Evolutionary conservation across 53 echinoderm and acorn worm species (phyloP), one percentile per base, ranked within the genome.

Genomic region (Apostichopus leukothele): DNA sequence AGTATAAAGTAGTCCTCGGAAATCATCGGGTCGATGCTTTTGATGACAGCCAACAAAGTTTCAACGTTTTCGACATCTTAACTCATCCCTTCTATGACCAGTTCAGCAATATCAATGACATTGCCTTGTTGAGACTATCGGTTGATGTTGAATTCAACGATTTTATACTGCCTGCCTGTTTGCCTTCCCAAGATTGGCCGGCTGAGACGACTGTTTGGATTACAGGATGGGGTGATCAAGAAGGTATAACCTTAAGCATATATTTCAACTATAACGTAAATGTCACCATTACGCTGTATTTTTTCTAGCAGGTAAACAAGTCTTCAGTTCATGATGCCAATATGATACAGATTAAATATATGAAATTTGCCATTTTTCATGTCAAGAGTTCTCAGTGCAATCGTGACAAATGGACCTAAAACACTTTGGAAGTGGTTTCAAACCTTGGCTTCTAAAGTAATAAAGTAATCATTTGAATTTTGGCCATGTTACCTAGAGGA

Each of bases 141-240:
- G 57, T 7, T 12, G 12, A 54, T 16, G 81, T 81, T 21, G 9
- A 39, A 9, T 81, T 54, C 21, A 81, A 81, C 55, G 57, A 81
- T 21, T 81, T 14, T 19, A 81, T 81, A 53, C 81, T 12, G 19
- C 81, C 81, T 21, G 81, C 81, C 9, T 81, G 81, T 81, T 55
- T 81, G 53, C 55, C 81, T 7, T 18, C 81, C 19, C 16, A 55
- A 81, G 81, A 81, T 19, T 81, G 81, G 81, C 81, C 81, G 9
- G 81, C 81, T 8, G 57, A 20, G 12, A 81, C 81, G 13, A 9
- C 9, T 21, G 57, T 55, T 16, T 81, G 53, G 81, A 9, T 81
- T n/a, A 81, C 81, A 50, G 81, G 81, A 55, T 81, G 81, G 81
- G 81, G 81, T 21, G 81, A 81, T 14, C 81, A 81, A 55, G 81